Evolutionary conservation across 2,797 vertebrate species (phyloP), one percentile per base, ranked within the genome.

Genomic region (Ceryle rudis): DNA sequence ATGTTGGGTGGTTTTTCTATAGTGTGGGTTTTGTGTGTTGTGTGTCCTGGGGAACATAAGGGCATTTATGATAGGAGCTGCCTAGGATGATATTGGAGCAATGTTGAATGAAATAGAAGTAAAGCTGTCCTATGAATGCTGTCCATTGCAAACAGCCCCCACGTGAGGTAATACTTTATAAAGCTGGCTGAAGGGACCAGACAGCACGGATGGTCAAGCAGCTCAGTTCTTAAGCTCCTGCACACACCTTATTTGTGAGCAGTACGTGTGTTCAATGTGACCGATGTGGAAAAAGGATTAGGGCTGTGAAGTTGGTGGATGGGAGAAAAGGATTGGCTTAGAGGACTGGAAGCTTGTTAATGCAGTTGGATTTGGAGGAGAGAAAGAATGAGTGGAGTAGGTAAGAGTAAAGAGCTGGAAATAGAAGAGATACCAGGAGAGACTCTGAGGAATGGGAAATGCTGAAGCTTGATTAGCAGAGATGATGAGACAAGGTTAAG

Each of bases 221-320:
- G 26, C 22, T 73, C 26, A 1, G 21, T 69, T 52, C 72, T 78
- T 51, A 55, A 57, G 28, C 31, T 85, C 33, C 52, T 93, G 44
- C 37, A 58, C 1, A 1, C 18, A 20, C 2, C 6, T 31, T 42
- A 35, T 39, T 7, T 69, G 46, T 73, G 26, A 73, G 18, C 26
- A 42, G 31, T 58, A 60, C 3, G 0, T 31, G 7, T 72, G 25
- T 87, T 78, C 0, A 2, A 14, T 0, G 2, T 85, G 71, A 55
- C 37, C 1, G 5, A 64, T 74, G 23, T 88, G 82, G 33, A 44
- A 70, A 77, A 81, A 80, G 70, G 39, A 57, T 60, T 35, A 88
- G 20, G 29, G 10, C 29, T 28, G 29, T 64, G 74, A 74, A 62
- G 10, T 3, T 74, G 72, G 6, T 8, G 47, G 10, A 39, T 8